Evolutionary conservation across 2,797 vertebrate species (phyloP), one percentile per base, ranked within the genome.

Genomic region (Pseudomugil tenellus): DNA sequence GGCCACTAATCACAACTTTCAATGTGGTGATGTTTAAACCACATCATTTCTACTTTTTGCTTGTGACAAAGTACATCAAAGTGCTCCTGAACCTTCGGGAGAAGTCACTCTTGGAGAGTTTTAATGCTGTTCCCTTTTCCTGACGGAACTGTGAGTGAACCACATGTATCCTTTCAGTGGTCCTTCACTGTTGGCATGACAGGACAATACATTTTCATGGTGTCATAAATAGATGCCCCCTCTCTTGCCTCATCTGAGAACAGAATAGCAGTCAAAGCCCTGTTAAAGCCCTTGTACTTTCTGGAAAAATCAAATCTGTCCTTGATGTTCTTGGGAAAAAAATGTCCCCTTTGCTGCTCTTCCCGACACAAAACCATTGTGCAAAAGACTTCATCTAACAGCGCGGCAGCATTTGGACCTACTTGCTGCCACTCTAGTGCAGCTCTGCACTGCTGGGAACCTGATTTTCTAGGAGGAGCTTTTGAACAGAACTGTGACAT

Each of bases 21-120:
- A 0, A 23, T 63, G 67, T 48, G 26, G 13, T 49, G 55, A 9
- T 58, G n/a, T 23, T 6, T 17, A n/a, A 37, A 37, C 29, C 29
- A 26, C 53, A 31, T 37, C 19, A 16, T 55, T 6, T 34, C 52
- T 28, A 46, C 25, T 49, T 63, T 63, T 21, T 41, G 58, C 52
- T 37, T 37, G 3, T 63, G 21, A n/a, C 29, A 35, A 2, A 7
- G 9, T 35, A 29, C 48, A 46, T 4, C 34, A 58, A 53, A 65
- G 4, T 35, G 48, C 7, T 63, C 13, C 19, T 63, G 51, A 39
- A 48, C 34, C 16, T 31, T 56, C 63, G 52, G 52, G 23, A 63
- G 28, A 51, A 51, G 43, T 46, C 21, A 9, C n/a, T 46, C 43
- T 46, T 9, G 19, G 7, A 46, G 43, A 25, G 12, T 51, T 11